Evolutionary conservation across 2,113 vertebrate genomes (phyloP), one percentile per base, ranked within the genome.

Genomic region (Eublepharis macularius): DNA sequence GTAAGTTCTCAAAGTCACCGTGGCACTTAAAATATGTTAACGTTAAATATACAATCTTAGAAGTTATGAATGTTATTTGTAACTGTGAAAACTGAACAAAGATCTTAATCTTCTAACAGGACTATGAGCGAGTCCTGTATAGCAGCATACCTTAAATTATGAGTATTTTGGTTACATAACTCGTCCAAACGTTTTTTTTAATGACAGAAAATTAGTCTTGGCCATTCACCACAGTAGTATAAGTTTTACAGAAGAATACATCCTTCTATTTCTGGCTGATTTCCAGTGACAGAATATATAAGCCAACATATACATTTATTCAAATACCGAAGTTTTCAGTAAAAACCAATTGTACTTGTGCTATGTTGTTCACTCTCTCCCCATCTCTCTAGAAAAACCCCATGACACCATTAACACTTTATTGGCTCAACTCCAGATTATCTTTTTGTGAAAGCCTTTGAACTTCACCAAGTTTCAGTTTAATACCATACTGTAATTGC

Each of bases 1-100:
- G n/a, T 80, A 78, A n/a, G 65, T 2, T 51, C 69, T 82, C 81
- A 82, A 74, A 32, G 82, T 51, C 80, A 89, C 68, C n/a, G 60
- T 80, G 32, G 24, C 78, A 69, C 86, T 82, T 86, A 69, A 80
- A 54, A 70, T 39, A n/a, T 43, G 32, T 72, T n/a, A 60, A 74
- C 45, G 0, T 21, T 81, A 84, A 66, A 73, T n/a, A 66, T 2
- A 34, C 4, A 57, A 87, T 75, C 45, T 77, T 72, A 74, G 49
- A 11, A 81, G 79, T 17, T 75, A 26, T 43, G 54, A 79, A 73
- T 65, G 34, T 65, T 63, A n/a, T 63, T 47, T 69, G 32, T 87
- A 24, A 77, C 78, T 47, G 6, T 0, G 1, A 60, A 69, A 9
- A 2, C 76, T 85, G 91, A 92, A 45, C 16, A 49, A 63, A 63